These are phyloP conservation scores for Euura saliciscinereae DNA, from an alignment of 1,140 invertebrate genomes.

Conservation along the genomic window DNA sequence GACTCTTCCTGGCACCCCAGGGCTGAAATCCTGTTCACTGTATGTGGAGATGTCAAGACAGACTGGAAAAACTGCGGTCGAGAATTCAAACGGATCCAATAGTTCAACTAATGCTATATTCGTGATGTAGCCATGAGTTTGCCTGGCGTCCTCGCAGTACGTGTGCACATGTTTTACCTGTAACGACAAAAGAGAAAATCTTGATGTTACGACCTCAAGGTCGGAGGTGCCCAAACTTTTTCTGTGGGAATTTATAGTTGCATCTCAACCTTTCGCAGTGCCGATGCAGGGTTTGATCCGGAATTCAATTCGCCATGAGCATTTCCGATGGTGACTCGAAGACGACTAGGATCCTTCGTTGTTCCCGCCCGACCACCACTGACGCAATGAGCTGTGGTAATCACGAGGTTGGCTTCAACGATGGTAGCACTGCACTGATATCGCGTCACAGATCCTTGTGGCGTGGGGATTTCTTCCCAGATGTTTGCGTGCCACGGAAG, in stretches of 20 bases:
- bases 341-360: slow-evolving; percentile 27
- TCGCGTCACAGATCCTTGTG: neutral
- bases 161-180: neutral
- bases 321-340: slow-evolving; percentile 45
- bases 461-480: neutral
- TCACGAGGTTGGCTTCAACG: slow-evolving; percentile 42
- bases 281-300: neutral
- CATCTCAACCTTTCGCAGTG: neutral
- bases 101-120: neutral
- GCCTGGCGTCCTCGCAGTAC: neutral
- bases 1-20: neutral
- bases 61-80: neutral
- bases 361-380: slow-evolving; percentile 32
- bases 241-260: too few relatives aligned
- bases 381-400: slow-evolving; percentile 56
- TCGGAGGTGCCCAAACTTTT: neutral
- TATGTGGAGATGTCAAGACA: neutral
- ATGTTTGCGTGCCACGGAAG: neutral
- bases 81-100: neutral
- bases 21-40: neutral
- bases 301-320: slow-evolving; percentile 40
- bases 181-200: slow-evolving; percentile 8
- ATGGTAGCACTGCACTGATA: slow-evolving; percentile 49
- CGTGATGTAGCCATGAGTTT: neutral
- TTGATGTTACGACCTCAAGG: neutral